phyloP scores from a whole-genome alignment of 37 sponge, comb jelly and placozoan species.

The Mnemiopsis leidyi region DNA sequence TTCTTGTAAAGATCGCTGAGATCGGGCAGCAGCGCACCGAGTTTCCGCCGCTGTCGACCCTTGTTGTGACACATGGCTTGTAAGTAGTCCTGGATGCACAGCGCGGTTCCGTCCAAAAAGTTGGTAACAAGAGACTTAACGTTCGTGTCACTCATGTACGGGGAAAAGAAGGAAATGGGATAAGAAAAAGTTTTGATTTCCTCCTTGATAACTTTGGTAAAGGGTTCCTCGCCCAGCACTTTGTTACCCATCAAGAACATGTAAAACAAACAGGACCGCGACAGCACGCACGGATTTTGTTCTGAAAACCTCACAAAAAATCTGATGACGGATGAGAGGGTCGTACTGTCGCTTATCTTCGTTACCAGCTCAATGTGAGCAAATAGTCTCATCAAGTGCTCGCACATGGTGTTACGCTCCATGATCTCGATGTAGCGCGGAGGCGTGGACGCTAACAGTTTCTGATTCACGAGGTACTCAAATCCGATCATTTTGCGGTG shows the following conservation, averaged over 20 bases:
- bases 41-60: conserved; percentile 38
- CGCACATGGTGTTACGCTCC: background rate
- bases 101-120: conserved; percentile 16
- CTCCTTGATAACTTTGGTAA: conserved; percentile 31
- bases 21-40: conserved; percentile 27
- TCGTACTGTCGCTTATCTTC: background rate
- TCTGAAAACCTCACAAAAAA: conserved; percentile 44
- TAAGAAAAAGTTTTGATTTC: conserved; percentile 39
- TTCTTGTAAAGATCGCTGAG: conserved; percentile 26
- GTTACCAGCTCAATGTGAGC: conserved; percentile 20
- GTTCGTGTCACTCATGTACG: background rate
- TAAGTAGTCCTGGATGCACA: conserved; percentile 56
- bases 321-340: conserved; percentile 30
- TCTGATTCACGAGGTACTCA: conserved; percentile 38
- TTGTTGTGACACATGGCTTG: conserved; percentile 62
- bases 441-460: conserved; percentile 20
- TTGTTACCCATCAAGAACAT: conserved; percentile 29
- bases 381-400: conserved; percentile 1
- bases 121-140: background rate
- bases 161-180: conserved; percentile 47
- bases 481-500: conserved; percentile 53
- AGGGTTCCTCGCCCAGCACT: conserved; percentile 22
- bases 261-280: conserved; percentile 45
- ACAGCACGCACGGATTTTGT: conserved; percentile 31
- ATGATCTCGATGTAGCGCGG: conserved; percentile 40